A percentile compares a stretch with the other conserved stretches of the same genome.
phyloP scores from a whole-genome alignment of 2,888 invertebrate species.

The Eupeodes latifasciatus region DNA sequence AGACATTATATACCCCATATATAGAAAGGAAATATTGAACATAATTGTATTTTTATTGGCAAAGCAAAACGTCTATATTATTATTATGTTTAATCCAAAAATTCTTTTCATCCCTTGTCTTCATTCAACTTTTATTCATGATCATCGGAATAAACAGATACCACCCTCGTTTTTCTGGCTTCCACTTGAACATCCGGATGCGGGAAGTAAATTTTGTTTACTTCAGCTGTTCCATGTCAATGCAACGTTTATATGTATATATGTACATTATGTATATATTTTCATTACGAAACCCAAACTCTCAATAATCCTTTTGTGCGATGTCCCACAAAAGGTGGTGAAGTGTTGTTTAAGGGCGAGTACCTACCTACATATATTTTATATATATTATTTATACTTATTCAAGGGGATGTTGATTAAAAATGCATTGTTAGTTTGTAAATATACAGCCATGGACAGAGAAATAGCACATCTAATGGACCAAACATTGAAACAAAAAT shows the following conservation, averaged over 20 bases:
- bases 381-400: not conserved
- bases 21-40: too few relatives aligned
- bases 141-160: not conserved
- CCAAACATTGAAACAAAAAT: too few relatives aligned
- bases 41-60: too few relatives aligned
- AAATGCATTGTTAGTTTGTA: not conserved
- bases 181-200: not conserved
- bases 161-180: conserved; percentile 12
- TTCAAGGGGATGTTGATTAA: not conserved
- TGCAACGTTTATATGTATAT: not conserved
- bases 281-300: not conserved
- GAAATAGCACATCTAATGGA: too few relatives aligned
- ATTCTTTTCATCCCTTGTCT: conserved; percentile 2
- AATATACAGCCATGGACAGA: too few relatives aligned
- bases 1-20: too few relatives aligned
- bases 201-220: not conserved
- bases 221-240: not conserved
- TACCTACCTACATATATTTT: not conserved
- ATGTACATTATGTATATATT: not conserved
- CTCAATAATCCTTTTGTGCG: not conserved
- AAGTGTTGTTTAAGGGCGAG: not conserved
- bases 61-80: not conserved
- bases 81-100: not conserved
- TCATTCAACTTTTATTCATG: not conserved
- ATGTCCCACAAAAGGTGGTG: not conserved